phyloP scores from a whole-genome alignment of 2,888 invertebrate genomes.

The Pollenia angustigena region DNA sequence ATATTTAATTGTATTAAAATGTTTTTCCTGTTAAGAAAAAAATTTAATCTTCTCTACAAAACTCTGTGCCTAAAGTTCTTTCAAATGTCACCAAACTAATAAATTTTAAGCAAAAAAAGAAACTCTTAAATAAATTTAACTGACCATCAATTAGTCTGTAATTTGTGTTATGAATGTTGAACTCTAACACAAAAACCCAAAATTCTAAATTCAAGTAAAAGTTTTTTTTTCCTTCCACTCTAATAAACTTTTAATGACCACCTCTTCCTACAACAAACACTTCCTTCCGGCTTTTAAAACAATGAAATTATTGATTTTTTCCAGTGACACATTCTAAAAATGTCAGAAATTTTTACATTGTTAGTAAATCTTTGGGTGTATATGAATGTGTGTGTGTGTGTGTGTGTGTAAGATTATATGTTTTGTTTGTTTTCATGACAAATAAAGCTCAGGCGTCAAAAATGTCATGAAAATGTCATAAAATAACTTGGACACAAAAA shows the following conservation, averaged over 20 bases:
- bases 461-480: conserved; percentile 42
- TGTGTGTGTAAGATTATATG: background rate
- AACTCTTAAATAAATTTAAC: background rate
- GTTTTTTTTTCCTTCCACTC: background rate
- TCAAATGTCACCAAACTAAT: no score
- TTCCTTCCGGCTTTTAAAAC: conserved; percentile 24
- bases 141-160: background rate
- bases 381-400: background rate
- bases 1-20: no score
- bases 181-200: background rate
- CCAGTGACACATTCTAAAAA: conserved; percentile 16
- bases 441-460: conserved; percentile 31
- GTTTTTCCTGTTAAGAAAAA: no score
- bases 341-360: background rate
- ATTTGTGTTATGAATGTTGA: background rate
- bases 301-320: conserved; percentile 40
- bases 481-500: conserved; percentile 50
- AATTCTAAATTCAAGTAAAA: conserved; percentile 13
- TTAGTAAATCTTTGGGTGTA: background rate
- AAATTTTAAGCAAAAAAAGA: background rate
- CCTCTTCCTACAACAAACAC: conserved; percentile 1
- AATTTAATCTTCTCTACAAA: background rate
- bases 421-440: conserved; percentile 40
- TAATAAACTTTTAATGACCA: conserved; percentile 34
- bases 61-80: background rate